These are phyloP conservation scores for Latrodectus hesperus DNA, from an alignment of 2,888 invertebrate genomes.

Conservation along the genomic window DNA sequence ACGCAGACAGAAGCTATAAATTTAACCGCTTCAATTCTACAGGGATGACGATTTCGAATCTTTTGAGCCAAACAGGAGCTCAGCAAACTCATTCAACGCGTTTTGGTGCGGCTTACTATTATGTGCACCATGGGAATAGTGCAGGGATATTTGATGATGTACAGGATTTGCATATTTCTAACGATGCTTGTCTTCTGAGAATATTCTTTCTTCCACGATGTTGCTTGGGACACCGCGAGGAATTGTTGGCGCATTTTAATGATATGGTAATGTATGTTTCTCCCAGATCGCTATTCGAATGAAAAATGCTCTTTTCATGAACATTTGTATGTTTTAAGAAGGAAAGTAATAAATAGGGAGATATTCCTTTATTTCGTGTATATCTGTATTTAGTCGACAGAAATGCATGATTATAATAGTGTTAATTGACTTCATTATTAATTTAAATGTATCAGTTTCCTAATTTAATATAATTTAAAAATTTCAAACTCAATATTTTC, in stretches of 20 bases:
- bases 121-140: slow-evolving; percentile 36
- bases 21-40: slow-evolving; percentile 21
- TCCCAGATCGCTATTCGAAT: slow-evolving; percentile 20
- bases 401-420: too few species aligned
- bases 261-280: slow-evolving; percentile 47
- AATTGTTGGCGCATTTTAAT: slow-evolving; percentile 33
- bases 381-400: neutral
- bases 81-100: slow-evolving; percentile 7
- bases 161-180: slow-evolving; percentile 58
- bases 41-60: slow-evolving; percentile 32
- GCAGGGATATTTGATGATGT: slow-evolving; percentile 33
- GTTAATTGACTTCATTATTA: too few species aligned
- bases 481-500: too few species aligned
- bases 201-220: slow-evolving; percentile 13
- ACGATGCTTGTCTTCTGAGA: slow-evolving; percentile 40
- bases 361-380: neutral
- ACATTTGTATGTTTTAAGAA: slow-evolving; percentile 11
- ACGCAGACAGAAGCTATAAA: slow-evolving; percentile 22
- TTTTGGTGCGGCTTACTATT: slow-evolving; percentile 20
- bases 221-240: neutral
- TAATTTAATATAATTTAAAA: too few species aligned
- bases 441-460: too few species aligned
- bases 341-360: slow-evolving; percentile 46
- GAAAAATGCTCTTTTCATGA: slow-evolving; percentile 31
- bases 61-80: neutral